These are phyloP conservation scores for Menidia menidia DNA, from an alignment of 2,797 vertebrate genomes.

Conservation along the genomic window DNA sequence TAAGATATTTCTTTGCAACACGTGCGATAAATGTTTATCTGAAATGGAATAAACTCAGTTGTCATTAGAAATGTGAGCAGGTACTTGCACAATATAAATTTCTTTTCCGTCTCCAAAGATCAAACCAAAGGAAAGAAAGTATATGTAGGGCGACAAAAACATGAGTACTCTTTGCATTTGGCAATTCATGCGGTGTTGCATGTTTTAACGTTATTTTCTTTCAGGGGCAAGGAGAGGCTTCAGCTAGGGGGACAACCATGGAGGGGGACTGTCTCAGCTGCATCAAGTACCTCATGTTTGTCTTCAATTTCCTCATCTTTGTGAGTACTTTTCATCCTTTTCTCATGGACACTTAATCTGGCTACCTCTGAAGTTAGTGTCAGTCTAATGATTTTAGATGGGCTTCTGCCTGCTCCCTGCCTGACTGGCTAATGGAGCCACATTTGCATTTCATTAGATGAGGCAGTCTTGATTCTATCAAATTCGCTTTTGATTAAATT, in stretches of 20 bases:
- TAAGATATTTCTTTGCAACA: conserved; percentile 16
- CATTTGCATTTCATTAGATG: conserved; percentile 81
- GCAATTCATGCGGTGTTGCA: conserved; percentile 39
- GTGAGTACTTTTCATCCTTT: conserved; percentile 84
- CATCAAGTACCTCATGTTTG: conserved; percentile 96
- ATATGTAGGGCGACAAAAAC: conserved; percentile 29
- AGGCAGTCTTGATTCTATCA: conserved; percentile 79
- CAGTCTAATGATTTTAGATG: conserved; percentile 64
- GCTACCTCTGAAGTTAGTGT: conserved; percentile 59
- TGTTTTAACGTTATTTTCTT: conserved; percentile 32
- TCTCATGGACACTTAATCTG: conserved; percentile 46
- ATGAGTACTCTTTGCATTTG: conserved; percentile 43
- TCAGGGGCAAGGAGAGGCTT: conserved; percentile 83
- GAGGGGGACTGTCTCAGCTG: conserved; percentile 95
- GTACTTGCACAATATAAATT: conserved; percentile 52
- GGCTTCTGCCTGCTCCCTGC: conserved; percentile 55
- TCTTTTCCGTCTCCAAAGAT: conserved; percentile 47
- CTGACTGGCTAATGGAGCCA: conserved; percentile 63
- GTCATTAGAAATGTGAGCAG: conserved; percentile 60
- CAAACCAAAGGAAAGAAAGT: conserved; percentile 9
- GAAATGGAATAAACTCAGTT: conserved; percentile 52
- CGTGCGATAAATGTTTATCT: conserved; percentile 40
- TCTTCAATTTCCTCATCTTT: conserved; percentile 97
- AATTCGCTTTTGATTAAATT: conserved; percentile 79
- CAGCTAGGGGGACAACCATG: conserved; percentile 84